Base-by-base conservation (phyloP, 2,888 invertebrate genomes). In the Stegophylla sp. region DNA sequence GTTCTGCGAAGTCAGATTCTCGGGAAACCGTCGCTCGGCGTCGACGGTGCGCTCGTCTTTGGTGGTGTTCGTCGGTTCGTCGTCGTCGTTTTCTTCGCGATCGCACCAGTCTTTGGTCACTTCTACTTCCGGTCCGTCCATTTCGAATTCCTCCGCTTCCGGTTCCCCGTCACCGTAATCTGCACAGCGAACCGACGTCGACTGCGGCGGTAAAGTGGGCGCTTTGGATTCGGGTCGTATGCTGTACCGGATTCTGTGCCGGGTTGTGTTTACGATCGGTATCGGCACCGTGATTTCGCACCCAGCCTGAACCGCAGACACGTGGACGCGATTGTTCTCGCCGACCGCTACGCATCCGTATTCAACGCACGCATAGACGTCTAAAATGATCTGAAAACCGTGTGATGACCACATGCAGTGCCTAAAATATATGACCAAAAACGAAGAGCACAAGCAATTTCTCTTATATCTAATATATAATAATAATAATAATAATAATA, bases 261-360 rank as follows among this genome's bases (percentile, higher is more conserved):
- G 20, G 17, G 79, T 79, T 23, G 1, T 79, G 41, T 79, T 79
- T 0, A 71, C 34, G 12, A 79, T 71, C 41, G 79, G 79, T n/a
- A 79, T 13, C 7, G 15, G 41, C 4, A 4, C n/a, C 5, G 63
- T n/a, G 12, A 79, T 71, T 51, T 71, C 79, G 17, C 7, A 71
- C 4, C 71, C 79, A 9, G 51, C 61, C 41, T 79, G 69, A 9
- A 79, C 61, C 43, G 20, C 26, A 20, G 61, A 28, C 3, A 69
- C 23, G 15, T 12, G 7, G 7, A 79, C 45, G 5, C 7, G 12
- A 51, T 79, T 79, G 3, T 61, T 48, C 7, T 79, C 71, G 34
- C 79, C 79, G 9, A 79, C 48, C 17, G 13, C 12, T 0, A 71
- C 41, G 23, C 79, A 69, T 1, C 69, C 79, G 1, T 41, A 79